Evolutionary conservation across 1,140 invertebrate genomes (phyloP), one percentile per base, ranked within the genome.

Genomic region (Caenorhabditis briggsae): DNA sequence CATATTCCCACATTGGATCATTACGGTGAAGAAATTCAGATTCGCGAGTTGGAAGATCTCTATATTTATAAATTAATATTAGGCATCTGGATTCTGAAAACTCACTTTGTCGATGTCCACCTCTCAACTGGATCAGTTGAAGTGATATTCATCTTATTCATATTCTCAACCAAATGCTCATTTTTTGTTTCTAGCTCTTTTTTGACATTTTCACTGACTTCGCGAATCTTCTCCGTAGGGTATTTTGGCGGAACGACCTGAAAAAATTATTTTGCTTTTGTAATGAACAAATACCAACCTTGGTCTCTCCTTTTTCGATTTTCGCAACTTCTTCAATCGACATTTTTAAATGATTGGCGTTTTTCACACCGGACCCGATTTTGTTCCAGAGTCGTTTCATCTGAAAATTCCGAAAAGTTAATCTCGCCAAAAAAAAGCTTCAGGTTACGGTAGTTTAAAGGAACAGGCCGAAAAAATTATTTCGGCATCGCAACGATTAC

Each of bases 141-240:
- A 16, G 7, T 87, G 25, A 90, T 89, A 6, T 41, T 87, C 33
- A 90, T 88, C 86, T 90, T 88, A 33, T 85, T 88, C 61, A 90
- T 83, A 64, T 89, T 90, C 9, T 90, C 86, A 46, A 90, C 82
- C 14, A 90, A 82, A n/a, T 83, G 50, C 23, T 88, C 86, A 59
- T 90, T 48, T 86, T 90, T 90, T 53, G 61, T 56, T 9, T 55
- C 50, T n/a, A 90, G 33, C 70, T 90, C 86, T 90, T 91, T 55
- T 53, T 78, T 78, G 46, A 78, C 46, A 20, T 50, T 20, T 23
- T 78, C 70, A n/a, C 70, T 78, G 18, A 78, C 70, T 78, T 78
- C 46, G 2, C 43, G 70, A 43, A 41, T 50, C 23, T 50, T 78
- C 23, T 78, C 70, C 12, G 70, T 78, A 53, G 70, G 70, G 50